Percentiles rank a stretch among this genome's conserved stretches.
phyloP scores from a whole-genome alignment of 1,140 invertebrate genomes.

The Monochamus saltuarius region DNA sequence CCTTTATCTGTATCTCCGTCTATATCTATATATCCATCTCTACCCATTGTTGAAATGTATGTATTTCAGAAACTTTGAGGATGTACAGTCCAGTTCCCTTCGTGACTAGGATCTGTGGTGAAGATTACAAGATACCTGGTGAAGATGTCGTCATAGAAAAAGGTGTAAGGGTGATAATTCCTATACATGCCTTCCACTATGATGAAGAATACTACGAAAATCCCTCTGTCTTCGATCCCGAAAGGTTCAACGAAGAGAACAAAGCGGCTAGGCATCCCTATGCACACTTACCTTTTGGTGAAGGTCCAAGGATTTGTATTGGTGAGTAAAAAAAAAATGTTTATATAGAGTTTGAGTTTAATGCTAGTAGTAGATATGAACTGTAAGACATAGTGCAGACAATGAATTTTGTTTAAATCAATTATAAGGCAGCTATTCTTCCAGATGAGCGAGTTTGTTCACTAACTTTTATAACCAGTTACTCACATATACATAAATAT shows the following conservation, averaged over 20 bases:
- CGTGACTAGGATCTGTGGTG: slow-evolving; percentile 37
- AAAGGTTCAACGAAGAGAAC: slow-evolving; percentile 51
- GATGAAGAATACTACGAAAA: slow-evolving; percentile 58
- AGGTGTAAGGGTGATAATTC: slow-evolving; percentile 45
- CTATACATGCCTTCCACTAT: slow-evolving; percentile 46
- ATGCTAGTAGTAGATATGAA: too few relatives aligned
- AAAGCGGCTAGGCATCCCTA: slow-evolving; percentile 47
- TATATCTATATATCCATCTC: neutral
- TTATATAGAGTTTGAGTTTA: too few relatives aligned
- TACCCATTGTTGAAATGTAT: neutral
- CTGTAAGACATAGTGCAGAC: too few relatives aligned
- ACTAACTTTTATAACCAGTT: too few relatives aligned
- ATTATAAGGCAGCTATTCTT: too few relatives aligned
- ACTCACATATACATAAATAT: too few relatives aligned
- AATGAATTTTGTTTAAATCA: too few relatives aligned
- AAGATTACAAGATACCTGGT: slow-evolving; percentile 43
- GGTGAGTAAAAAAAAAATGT: slow-evolving; percentile 36
- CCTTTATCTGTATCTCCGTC: neutral
- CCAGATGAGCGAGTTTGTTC: too few relatives aligned
- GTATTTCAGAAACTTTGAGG: slow-evolving; percentile 52
- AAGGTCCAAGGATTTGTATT: slow-evolving; percentile 61
- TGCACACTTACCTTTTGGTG: slow-evolving; percentile 59
- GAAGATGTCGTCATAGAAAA: slow-evolving; percentile 47
- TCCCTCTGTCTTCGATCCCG: slow-evolving; percentile 60
- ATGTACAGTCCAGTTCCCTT: slow-evolving; percentile 50